These are phyloP conservation scores for Lithophane socia DNA, from an alignment of 2,888 invertebrate genomes.

Conservation along the genomic window DNA sequence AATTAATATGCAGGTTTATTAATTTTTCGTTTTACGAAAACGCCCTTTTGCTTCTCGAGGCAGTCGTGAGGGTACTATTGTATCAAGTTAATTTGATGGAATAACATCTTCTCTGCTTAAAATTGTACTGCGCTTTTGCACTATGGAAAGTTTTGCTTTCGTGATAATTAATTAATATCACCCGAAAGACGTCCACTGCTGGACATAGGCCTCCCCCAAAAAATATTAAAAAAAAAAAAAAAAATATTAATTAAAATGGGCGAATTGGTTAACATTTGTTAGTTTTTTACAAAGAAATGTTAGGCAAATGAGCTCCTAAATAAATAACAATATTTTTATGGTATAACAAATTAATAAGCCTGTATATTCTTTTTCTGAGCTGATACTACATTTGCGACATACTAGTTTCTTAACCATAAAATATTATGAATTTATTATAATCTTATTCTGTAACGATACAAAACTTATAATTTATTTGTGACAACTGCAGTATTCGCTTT, in stretches of 20 bases:
- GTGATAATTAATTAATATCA: not conserved
- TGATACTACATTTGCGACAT: constrained; percentile 31
- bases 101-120: not conserved
- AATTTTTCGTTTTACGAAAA: constrained; percentile 5
- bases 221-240: too few relatives aligned
- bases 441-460: not conserved
- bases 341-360: constrained; percentile 37
- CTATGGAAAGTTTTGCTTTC: not conserved
- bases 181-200: too few relatives aligned
- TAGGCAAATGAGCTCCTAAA: not conserved
- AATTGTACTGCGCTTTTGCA: not conserved
- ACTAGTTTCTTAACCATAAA: too few relatives aligned
- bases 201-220: too few relatives aligned
- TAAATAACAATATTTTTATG: not conserved
- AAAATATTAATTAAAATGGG: too few relatives aligned
- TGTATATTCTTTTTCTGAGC: constrained; percentile 27
- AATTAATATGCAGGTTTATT: constrained; percentile 51
- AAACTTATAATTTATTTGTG: constrained; percentile 2
- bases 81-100: not conserved
- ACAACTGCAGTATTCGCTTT: constrained; percentile 31
- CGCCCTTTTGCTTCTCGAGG: not conserved
- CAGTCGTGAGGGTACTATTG: too few relatives aligned
- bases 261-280: not conserved
- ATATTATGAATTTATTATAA: not conserved
- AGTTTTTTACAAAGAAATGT: not conserved